Percentiles rank a stretch among this genome's conserved stretches.
Evolutionary conservation across 2,113 vertebrate species (phyloP).

Genomic region (Cyrtonyx montezumae): DNA sequence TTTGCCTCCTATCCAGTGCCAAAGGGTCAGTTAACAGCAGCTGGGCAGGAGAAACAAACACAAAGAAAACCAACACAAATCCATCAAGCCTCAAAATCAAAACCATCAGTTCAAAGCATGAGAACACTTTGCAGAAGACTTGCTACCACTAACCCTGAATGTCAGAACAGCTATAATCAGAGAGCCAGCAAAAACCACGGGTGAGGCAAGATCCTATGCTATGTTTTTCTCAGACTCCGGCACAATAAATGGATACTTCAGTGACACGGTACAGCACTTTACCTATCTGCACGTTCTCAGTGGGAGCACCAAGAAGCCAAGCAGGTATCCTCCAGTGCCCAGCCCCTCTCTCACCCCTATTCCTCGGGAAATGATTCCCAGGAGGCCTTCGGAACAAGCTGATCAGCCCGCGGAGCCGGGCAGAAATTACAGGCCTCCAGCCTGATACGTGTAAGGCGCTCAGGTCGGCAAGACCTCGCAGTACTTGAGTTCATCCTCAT

Average conservation of each 20-base stretch:
- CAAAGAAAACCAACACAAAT: neutral
- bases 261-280: neutral
- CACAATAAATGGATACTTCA: neutral
- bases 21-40: neutral
- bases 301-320: neutral
- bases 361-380: neutral
- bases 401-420: neutral
- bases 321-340: neutral
- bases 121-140: fast-evolving
- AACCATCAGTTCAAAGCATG: neutral
- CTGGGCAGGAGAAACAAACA: fast-evolving
- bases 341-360: neutral
- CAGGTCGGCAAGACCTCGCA: fast-evolving
- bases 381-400: neutral
- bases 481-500: fast-evolving
- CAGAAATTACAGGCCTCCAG: fast-evolving
- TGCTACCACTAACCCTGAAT: fast-evolving
- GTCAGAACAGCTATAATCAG: neutral
- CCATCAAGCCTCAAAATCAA: neutral
- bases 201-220: neutral
- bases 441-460: neutral
- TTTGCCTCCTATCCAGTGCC: neutral
- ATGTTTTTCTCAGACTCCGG: neutral
- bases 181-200: neutral
- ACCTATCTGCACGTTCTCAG: neutral